Evolutionary conservation across 2,888 invertebrate genomes (phyloP).

Genomic region (Kryphioiulus occultus): DNA sequence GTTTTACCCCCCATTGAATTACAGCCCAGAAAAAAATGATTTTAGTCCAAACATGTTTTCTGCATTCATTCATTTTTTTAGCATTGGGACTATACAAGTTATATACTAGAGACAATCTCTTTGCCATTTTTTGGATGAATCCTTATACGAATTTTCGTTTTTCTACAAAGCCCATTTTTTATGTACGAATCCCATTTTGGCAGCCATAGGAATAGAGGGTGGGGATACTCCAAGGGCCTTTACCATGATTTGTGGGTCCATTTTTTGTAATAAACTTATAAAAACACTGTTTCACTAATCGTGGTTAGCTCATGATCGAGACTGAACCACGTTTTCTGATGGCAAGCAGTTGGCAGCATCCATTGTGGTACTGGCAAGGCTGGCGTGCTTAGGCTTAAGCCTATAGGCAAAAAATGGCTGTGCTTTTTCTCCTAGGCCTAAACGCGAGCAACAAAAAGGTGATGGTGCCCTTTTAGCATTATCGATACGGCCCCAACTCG

Average conservation of each 20-base stretch:
- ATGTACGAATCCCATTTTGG: background rate
- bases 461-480: background rate
- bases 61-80: too few species aligned
- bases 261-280: background rate
- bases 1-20: too few species aligned
- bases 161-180: background rate
- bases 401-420: constrained; percentile 22
- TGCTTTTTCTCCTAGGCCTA: constrained; percentile 29
- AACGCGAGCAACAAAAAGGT: background rate
- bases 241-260: too few species aligned
- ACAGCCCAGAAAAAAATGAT: too few species aligned
- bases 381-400: background rate
- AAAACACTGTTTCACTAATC: background rate
- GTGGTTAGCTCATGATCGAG: background rate
- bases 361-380: background rate
- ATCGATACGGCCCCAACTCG: background rate
- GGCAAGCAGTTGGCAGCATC: background rate
- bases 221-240: background rate
- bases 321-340: background rate
- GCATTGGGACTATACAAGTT: too few species aligned
- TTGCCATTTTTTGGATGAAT: background rate
- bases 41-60: too few species aligned
- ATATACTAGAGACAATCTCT: too few species aligned
- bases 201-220: background rate
- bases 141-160: background rate